Percentiles rank a stretch among this genome's conserved stretches.
Evolutionary conservation across 2,888 invertebrate genomes (phyloP).

Genomic region (Melolontha melolontha): DNA sequence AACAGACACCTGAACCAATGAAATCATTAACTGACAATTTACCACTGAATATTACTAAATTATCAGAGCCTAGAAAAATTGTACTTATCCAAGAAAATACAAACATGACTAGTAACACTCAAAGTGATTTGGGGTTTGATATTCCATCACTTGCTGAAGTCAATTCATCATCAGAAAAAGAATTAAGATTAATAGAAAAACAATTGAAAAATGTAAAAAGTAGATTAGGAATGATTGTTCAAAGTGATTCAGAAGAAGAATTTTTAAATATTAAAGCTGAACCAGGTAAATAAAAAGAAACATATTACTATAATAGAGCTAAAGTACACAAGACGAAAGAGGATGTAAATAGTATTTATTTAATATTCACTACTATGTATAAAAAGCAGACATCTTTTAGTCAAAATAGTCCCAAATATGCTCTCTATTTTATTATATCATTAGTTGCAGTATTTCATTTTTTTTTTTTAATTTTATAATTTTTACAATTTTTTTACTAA

Average conservation of each 20-base stretch:
- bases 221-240: conserved; percentile 66
- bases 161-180: conserved; percentile 64
- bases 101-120: conserved; percentile 24
- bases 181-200: conserved; percentile 72
- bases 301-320: too few relatives aligned
- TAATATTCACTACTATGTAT: too few relatives aligned
- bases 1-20: conserved; percentile 49
- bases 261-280: conserved; percentile 75
- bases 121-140: conserved; percentile 64
- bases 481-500: too few relatives aligned
- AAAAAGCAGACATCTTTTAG: too few relatives aligned
- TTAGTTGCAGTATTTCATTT: too few relatives aligned
- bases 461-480: too few relatives aligned
- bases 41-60: conserved; percentile 59
- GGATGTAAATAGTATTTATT: too few relatives aligned
- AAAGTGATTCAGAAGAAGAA: conserved; percentile 70
- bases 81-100: conserved; percentile 50
- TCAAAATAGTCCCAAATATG: too few relatives aligned
- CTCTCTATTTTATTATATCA: too few relatives aligned
- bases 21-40: conserved; percentile 61
- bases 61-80: conserved; percentile 61
- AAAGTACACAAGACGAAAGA: too few relatives aligned
- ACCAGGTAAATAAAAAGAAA: conserved; percentile 62
- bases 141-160: conserved; percentile 67
- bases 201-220: conserved; percentile 72